These are phyloP conservation scores for Limenitis camilla DNA, from an alignment of 2,888 invertebrate genomes.

Conservation along the genomic window DNA sequence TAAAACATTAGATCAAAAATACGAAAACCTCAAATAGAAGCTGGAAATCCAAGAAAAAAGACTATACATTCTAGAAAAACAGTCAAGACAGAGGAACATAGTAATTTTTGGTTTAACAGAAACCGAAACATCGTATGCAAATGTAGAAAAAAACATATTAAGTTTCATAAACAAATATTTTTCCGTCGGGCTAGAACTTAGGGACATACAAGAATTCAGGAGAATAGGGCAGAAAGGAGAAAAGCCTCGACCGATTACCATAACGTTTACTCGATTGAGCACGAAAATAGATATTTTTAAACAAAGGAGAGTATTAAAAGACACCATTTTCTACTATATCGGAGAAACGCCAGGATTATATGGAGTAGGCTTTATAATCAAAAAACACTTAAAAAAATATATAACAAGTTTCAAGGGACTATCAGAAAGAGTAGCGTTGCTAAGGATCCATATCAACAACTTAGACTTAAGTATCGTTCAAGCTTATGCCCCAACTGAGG, in stretches of 20 bases:
- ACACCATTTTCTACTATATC: too few species aligned
- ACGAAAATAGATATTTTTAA: neutral
- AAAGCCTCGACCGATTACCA: neutral
- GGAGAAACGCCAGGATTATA: too few species aligned
- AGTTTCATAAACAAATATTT: conserved; percentile 3
- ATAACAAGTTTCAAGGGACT: too few species aligned
- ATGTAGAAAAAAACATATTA: neutral
- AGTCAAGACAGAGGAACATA: too few species aligned
- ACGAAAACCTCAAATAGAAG: neutral
- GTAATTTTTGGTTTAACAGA: neutral
- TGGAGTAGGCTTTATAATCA: too few species aligned
- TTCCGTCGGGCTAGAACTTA: neutral
- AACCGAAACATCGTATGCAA: neutral
- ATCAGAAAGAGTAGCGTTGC: too few species aligned
- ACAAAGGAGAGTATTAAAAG: neutral
- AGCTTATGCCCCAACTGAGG: too few species aligned
- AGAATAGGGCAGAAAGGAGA: conserved; percentile 3
- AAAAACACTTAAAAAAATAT: too few species aligned
- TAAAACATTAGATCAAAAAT: neutral
- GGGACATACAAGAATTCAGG: conserved; percentile 1
- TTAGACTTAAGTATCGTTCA: too few species aligned
- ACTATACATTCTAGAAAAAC: neutral
- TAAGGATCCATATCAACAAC: too few species aligned
- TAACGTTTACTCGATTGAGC: neutral
- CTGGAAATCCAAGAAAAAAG: neutral